phyloP scores from a whole-genome alignment of 2,113 vertebrate genomes.

The Chunga burmeisteri region DNA sequence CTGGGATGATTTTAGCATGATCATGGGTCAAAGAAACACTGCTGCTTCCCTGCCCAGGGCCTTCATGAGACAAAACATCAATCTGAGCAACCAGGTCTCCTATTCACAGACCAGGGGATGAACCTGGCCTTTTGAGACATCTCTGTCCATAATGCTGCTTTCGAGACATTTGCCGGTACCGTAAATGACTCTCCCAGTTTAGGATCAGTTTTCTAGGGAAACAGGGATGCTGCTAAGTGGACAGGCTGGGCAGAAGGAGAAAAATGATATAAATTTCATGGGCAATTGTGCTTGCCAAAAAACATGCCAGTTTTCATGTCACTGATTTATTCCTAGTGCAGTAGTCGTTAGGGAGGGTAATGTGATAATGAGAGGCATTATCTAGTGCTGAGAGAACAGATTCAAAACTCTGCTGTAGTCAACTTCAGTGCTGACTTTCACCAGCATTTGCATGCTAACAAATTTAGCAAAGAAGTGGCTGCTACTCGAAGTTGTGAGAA shows the following conservation, averaged over 20 bases:
- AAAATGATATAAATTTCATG: background rate
- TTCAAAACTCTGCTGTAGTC: background rate
- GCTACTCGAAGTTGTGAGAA: background rate
- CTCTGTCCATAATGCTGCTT: background rate
- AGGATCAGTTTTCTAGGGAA: background rate
- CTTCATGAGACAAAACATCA: background rate
- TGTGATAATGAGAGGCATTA: background rate
- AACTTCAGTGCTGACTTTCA: background rate
- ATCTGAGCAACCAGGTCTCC: background rate
- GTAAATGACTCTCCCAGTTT: background rate
- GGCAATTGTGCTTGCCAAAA: background rate
- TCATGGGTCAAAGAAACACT: background rate
- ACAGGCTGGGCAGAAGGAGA: background rate
- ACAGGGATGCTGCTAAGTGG: background rate
- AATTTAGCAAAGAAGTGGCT: background rate
- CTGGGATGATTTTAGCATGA: background rate
- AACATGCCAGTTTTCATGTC: background rate
- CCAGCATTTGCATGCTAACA: background rate
- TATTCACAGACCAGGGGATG: background rate
- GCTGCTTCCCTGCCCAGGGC: background rate
- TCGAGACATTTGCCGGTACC: background rate
- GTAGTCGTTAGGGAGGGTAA: slow-evolving; percentile 14
- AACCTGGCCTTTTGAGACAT: background rate
- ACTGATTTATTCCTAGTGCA: background rate
- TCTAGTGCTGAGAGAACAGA: background rate